A percentile compares a stretch with the other conserved stretches of the same genome.
phyloP scores from a whole-genome alignment of 1,140 invertebrate species.

The Lordiphosa mommai region DNA sequence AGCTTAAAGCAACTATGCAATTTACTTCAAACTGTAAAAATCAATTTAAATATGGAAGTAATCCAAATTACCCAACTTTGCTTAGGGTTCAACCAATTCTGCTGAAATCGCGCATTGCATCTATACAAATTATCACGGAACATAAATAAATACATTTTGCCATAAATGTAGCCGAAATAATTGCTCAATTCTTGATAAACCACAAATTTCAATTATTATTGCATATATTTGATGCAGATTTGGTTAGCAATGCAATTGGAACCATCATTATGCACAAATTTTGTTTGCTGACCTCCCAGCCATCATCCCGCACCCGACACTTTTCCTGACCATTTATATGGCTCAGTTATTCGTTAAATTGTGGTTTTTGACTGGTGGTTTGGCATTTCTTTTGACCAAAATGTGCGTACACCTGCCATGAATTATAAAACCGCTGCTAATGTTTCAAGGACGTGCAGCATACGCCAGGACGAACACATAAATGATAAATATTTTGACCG shows the following conservation, averaged over 20 bases:
- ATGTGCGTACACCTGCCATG: conserved; percentile 37
- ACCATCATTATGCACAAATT: conserved; percentile 15
- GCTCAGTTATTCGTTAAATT: conserved; percentile 39
- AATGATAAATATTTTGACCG: conserved; percentile 74
- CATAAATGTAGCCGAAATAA: too few species aligned
- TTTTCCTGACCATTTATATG: conserved; percentile 31
- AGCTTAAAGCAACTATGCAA: too few species aligned
- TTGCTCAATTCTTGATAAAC: conserved; percentile 10
- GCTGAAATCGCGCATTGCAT: too few species aligned
- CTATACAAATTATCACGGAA: too few species aligned
- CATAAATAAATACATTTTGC: too few species aligned
- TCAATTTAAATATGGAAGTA: too few species aligned
- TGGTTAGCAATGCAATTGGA: conserved; percentile 20
- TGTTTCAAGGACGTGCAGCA: conserved; percentile 51
- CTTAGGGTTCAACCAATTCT: too few species aligned
- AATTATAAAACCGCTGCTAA: conserved; percentile 62
- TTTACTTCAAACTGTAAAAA: too few species aligned
- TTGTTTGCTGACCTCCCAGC: conserved; percentile 12
- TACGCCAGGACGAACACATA: conserved; percentile 15
- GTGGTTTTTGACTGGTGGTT: conserved; percentile 45
- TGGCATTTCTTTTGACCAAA: conserved; percentile 38
- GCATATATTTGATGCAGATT: conserved; percentile 21
- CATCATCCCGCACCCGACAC: neutral
- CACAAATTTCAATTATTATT: conserved; percentile 44
- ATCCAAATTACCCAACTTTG: too few species aligned